These are phyloP conservation scores for Eremophila alpestris DNA, from an alignment of 2,797 vertebrate species.

Conservation along the genomic window DNA sequence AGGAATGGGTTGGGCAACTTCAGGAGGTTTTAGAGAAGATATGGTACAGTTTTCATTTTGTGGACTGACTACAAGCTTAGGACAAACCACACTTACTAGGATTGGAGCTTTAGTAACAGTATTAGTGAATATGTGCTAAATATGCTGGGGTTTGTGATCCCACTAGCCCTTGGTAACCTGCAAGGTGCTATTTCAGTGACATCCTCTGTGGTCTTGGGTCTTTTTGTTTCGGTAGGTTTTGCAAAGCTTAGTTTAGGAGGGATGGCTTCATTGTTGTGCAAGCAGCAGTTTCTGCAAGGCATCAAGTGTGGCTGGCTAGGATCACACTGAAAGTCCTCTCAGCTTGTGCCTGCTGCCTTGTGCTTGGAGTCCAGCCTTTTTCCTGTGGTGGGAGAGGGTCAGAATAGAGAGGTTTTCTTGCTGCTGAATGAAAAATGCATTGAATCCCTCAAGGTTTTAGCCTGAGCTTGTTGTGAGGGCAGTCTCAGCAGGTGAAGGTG, in stretches of 20 bases:
- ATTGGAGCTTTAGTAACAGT: background rate
- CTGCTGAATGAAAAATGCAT: background rate
- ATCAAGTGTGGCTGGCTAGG: rapidly evolving
- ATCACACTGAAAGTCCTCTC: background rate
- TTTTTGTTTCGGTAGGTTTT: rapidly evolving
- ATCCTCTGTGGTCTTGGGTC: background rate
- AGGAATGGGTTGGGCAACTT: background rate
- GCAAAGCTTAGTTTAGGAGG: background rate
- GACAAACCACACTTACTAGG: background rate
- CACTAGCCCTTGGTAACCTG: background rate
- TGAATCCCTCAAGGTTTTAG: background rate
- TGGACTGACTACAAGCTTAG: background rate
- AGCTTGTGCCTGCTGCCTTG: background rate
- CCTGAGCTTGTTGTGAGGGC: background rate
- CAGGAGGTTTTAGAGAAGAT: background rate
- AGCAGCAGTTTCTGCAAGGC: background rate
- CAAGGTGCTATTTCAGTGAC: background rate
- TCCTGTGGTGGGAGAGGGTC: background rate
- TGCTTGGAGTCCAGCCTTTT: background rate
- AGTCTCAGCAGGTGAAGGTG: background rate
- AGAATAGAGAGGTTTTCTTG: background rate
- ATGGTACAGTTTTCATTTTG: background rate
- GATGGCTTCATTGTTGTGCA: background rate
- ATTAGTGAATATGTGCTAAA: background rate
- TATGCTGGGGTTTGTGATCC: background rate